These are phyloP conservation scores for Amblyornis subalaris DNA, from an alignment of 2,113 vertebrate genomes.

Conservation along the genomic window DNA sequence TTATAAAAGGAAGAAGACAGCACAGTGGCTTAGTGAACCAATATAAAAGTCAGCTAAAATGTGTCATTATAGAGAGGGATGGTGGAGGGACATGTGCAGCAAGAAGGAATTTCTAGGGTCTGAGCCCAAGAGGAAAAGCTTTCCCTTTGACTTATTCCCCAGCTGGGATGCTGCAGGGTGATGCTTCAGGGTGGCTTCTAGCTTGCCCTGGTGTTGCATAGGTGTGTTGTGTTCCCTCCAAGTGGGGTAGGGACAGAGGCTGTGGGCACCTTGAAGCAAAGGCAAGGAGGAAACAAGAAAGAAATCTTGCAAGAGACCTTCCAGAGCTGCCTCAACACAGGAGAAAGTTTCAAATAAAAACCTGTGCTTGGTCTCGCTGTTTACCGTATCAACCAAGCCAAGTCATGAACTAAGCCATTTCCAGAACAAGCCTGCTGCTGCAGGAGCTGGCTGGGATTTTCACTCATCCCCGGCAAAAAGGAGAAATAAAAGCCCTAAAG, in stretches of 20 bases:
- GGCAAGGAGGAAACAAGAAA: background rate
- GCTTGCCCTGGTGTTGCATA: background rate
- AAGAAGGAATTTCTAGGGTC: background rate
- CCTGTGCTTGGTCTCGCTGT: background rate
- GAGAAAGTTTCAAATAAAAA: background rate
- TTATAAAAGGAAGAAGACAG: slow-evolving; percentile 74
- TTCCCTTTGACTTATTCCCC: background rate
- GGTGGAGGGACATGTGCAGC: background rate
- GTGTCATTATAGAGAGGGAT: slow-evolving; percentile 7
- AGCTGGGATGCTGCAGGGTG: background rate
- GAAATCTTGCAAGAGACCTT: background rate
- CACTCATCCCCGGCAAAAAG: background rate
- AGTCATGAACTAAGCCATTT: background rate
- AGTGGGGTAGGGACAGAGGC: background rate
- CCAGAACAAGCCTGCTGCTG: background rate
- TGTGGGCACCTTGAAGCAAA: background rate
- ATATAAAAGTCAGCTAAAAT: slow-evolving; percentile 59
- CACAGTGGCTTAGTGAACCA: slow-evolving; percentile 48
- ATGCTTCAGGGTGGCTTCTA: background rate
- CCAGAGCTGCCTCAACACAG: background rate
- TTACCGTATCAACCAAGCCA: background rate
- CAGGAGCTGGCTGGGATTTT: background rate
- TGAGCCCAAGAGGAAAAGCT: background rate
- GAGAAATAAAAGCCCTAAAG: background rate
- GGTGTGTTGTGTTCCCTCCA: background rate